Conservation (phyloP, 2,888 invertebrate genomes). For the Melanophora roralis region DNA sequence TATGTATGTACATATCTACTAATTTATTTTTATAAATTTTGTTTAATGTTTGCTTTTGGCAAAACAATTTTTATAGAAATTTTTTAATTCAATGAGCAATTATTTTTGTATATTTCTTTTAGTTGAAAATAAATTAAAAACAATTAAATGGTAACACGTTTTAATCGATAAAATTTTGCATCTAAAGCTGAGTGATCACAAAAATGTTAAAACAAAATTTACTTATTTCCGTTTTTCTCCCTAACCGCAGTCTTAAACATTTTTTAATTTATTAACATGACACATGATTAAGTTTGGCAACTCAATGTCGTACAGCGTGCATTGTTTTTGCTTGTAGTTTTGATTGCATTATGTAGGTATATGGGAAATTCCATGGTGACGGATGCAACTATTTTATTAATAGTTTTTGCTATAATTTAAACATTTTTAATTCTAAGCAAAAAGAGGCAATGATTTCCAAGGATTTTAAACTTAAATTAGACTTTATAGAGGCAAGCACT, state of each 20-base stretch:
- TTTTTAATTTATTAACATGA: conserved; percentile 53
- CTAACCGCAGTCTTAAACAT: conserved; percentile 7
- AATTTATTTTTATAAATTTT: neutral
- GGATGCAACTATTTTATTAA: no score
- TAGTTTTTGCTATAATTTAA: no score
- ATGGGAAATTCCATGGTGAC: no score
- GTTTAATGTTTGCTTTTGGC: neutral
- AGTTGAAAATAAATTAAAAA: no score
- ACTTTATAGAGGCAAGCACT: no score
- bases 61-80: conserved; percentile 15
- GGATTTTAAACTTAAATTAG: no score
- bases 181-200: no score
- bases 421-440: no score
- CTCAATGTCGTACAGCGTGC: conserved; percentile 28
- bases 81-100: neutral
- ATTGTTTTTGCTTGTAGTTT: conserved; percentile 1
- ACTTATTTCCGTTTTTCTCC: conserved; percentile 45
- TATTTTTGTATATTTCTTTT: conserved; percentile 28
- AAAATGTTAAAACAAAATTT: neutral
- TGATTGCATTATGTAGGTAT: neutral
- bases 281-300: conserved; percentile 56
- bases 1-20: neutral
- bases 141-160: no score
- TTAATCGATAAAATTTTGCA: no score
- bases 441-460: no score